Base-by-base conservation (phyloP, 37 sponge, comb jelly and placozoan genomes). In the Petrosia ficiformis region DNA sequence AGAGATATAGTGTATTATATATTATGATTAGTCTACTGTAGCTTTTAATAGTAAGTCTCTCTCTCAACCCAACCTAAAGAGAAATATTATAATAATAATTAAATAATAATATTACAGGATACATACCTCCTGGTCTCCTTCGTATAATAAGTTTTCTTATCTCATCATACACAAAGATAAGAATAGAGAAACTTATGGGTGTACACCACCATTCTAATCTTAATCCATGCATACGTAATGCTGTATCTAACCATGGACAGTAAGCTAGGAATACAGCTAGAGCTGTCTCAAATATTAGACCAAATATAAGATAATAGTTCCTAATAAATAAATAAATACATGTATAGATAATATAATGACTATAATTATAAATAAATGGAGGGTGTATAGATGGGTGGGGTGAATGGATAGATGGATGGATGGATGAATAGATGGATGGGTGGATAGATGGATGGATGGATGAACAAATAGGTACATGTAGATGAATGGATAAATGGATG, bases 261-360 rank as follows among this genome's bases (percentile, higher is more conserved):
- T 89, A 97, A 19, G 88, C 71, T 73, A 97, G 70, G 59, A 88
- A 76, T 52, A 84, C 82, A 38, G 95, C 97, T 52, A 97, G 76
- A 42, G 74, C 70, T 1, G 97, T 97, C 74, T 97, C 97, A 67
- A 67, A 74, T 8, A 97, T 77, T 64, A 97, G 77, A 44, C 92
- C 97, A 76, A 91, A 91, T 14, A 77, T 88, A 70, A 97, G 68
- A 48, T 75, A 87, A 69, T 90, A 80, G 59, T 97, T 97, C 65
- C 87, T 92, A 25, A 65, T 78, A n/a, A n/a, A n/a, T n/a, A n/a
- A n/a, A n/a, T n/a, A n/a, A n/a, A n/a, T n/a, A n/a, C n/a, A n/a
- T n/a, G n/a, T n/a, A n/a, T n/a, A n/a, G n/a, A n/a, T n/a, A n/a
- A n/a, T n/a, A n/a, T n/a, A n/a, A n/a, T n/a, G n/a, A n/a, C n/a